Conservation (phyloP, 1,140 invertebrate species). For the Saxidomus purpurata region DNA sequence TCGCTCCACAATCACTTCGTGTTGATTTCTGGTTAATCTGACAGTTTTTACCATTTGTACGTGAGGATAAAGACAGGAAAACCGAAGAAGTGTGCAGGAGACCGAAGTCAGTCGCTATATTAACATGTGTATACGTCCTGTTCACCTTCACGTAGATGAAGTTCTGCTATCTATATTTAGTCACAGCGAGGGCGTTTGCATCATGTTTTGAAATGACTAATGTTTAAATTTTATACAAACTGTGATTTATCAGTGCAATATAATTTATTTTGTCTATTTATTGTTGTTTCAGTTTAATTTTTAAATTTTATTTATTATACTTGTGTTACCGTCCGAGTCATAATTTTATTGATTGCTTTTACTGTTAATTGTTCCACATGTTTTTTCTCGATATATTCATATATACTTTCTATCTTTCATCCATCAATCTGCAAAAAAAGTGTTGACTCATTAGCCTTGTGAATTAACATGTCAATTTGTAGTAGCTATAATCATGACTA, state of each 20-base stretch:
- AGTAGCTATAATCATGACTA: neutral
- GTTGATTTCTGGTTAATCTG: neutral
- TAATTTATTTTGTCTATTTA: conserved; percentile 27
- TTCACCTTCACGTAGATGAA: neutral
- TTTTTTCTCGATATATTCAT: neutral
- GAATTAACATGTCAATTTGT: neutral
- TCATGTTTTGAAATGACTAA: conserved; percentile 28
- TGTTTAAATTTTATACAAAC: conserved; percentile 21
- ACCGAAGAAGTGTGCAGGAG: neutral
- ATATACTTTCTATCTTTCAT: neutral
- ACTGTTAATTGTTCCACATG: neutral
- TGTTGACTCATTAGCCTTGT: neutral
- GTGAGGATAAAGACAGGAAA: neutral
- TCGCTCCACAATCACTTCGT: no score
- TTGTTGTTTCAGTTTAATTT: neutral
- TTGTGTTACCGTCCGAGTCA: neutral
- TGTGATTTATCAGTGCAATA: conserved; percentile 23
- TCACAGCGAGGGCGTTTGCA: neutral
- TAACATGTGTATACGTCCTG: neutral
- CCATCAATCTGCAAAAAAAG: neutral
- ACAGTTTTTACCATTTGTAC: neutral
- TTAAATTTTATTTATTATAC: neutral
- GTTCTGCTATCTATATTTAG: neutral
- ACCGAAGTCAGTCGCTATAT: neutral
- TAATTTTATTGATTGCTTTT: neutral